These are phyloP conservation scores for Hypselothyrea guttata DNA, from an alignment of 2,888 invertebrate species.

Conservation along the genomic window DNA sequence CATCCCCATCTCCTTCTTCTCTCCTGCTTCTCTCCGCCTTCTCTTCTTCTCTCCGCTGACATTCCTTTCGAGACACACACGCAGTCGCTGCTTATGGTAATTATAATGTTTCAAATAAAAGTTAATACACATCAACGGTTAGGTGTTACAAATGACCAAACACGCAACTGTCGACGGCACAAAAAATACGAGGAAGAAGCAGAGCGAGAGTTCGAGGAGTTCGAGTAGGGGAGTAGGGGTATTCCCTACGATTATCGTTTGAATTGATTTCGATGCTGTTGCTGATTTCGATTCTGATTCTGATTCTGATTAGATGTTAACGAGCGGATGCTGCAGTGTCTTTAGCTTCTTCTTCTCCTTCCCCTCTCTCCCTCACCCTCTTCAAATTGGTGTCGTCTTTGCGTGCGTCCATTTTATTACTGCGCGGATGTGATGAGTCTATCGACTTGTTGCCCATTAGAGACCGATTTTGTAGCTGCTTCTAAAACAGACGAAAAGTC, in stretches of 20 bases:
- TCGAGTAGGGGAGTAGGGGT: conserved; percentile 33
- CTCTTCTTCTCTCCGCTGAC: too few species aligned
- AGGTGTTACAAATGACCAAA: conserved; percentile 74
- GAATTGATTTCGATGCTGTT: not conserved
- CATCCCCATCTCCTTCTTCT: too few species aligned
- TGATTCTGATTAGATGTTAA: conserved; percentile 70
- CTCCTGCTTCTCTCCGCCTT: too few species aligned
- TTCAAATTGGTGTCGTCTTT: conserved; percentile 55
- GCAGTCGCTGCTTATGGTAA: conserved; percentile 54
- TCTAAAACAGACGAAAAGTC: too few species aligned
- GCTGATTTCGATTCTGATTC: conserved; percentile 5
- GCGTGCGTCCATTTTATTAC: conserved; percentile 75
- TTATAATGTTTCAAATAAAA: conserved; percentile 61
- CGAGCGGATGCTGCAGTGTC: conserved; percentile 45
- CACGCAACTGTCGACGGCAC: conserved; percentile 43
- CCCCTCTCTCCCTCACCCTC: not conserved
- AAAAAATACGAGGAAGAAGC: not conserved
- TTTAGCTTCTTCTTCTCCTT: not conserved
- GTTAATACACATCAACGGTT: conserved; percentile 72
- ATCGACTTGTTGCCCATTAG: conserved; percentile 46
- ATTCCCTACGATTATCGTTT: conserved; percentile 53
- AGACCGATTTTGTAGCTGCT: conserved; percentile 7
- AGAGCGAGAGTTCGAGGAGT: not conserved
- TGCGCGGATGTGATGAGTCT: conserved; percentile 72
- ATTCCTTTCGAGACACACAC: conserved; percentile 21